Conservation (phyloP, 1,140 invertebrate species). For the Penaeus japonicus region DNA sequence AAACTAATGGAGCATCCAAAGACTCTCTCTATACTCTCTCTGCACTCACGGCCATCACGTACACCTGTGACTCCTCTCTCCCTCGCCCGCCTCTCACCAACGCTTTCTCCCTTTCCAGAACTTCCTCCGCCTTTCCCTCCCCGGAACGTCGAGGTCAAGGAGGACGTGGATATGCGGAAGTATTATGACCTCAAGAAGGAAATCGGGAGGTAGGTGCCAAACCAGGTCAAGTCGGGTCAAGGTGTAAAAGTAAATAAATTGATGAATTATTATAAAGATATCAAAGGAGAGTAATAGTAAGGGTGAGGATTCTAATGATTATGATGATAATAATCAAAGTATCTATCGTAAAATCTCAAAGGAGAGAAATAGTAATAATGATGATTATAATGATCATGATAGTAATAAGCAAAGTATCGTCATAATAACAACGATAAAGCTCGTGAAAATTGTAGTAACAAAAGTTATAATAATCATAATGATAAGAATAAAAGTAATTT, state of each 20-base stretch:
- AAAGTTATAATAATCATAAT: too few species aligned
- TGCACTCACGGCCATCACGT: background rate
- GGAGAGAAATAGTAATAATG: too few species aligned
- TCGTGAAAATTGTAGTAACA: too few species aligned
- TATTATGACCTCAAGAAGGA: constrained; percentile 82
- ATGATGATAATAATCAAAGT: too few species aligned
- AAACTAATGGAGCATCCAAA: too few species aligned
- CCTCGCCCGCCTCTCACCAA: background rate
- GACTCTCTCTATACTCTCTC: background rate
- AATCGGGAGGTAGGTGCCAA: constrained; percentile 66
- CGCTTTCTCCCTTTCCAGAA: constrained; percentile 71
- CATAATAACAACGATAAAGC: too few species aligned
- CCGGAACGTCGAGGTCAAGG: constrained; percentile 80
- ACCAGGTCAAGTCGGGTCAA: background rate
- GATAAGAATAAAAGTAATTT: too few species aligned
- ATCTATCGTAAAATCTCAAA: too few species aligned
- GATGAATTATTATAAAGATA: background rate
- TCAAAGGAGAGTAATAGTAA: background rate
- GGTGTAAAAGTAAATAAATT: background rate
- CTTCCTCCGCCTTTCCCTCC: constrained; percentile 83
- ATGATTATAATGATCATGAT: too few species aligned
- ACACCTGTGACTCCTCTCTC: background rate
- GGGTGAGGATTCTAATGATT: too few species aligned
- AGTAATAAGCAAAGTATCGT: too few species aligned
- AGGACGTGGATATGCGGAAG: constrained; percentile 79